These are phyloP conservation scores for Lamellibrachia luymesi DNA, from an alignment of 1,140 invertebrate genomes.

Conservation along the genomic window DNA sequence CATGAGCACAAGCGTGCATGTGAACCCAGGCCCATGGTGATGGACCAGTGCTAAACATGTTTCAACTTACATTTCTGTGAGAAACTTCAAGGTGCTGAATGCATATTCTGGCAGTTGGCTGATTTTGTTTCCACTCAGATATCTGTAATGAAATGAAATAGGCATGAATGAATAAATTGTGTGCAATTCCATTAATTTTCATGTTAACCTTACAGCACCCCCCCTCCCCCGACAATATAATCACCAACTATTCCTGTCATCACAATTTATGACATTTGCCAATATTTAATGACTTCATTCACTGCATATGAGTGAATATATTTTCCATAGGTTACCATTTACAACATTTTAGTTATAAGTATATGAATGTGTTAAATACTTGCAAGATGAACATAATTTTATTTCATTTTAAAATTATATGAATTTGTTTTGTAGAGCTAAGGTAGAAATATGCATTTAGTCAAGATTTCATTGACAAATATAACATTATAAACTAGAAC, in stretches of 20 bases:
- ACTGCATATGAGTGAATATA: neutral
- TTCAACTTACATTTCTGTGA: constrained; percentile 5
- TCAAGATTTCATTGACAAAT: neutral
- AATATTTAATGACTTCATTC: neutral
- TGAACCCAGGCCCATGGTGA: neutral
- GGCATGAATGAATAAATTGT: neutral
- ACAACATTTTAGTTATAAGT: neutral
- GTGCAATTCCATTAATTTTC: neutral
- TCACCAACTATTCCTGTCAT: neutral
- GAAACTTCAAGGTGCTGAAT: neutral
- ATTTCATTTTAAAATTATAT: neutral
- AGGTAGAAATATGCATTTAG: neutral
- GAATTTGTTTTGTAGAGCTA: neutral
- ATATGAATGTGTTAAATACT: neutral
- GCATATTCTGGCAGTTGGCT: neutral
- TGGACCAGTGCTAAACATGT: neutral
- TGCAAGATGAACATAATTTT: neutral
- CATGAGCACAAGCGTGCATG: neutral
- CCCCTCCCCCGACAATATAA: neutral
- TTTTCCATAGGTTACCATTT: neutral
- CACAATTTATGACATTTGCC: neutral
- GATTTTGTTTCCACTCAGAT: neutral
- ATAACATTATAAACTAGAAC: neutral
- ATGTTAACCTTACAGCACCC: neutral
- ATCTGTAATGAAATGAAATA: neutral